Conservation (phyloP, 2,113 vertebrate species). For the Macrotis lagotis region DNA sequence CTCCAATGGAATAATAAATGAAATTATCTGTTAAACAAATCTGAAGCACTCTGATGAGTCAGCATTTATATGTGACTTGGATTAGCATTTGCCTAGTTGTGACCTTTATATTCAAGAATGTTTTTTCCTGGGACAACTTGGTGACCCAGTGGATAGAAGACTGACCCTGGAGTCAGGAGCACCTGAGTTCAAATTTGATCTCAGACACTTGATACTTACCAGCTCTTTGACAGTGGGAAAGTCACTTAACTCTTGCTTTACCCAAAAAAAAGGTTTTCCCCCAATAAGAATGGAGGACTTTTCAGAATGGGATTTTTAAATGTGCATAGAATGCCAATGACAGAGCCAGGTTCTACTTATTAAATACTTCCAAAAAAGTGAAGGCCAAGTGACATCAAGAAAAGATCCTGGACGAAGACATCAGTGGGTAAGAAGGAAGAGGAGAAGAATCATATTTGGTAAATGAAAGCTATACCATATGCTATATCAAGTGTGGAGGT, state of each 20-base stretch:
- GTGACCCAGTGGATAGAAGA: no score
- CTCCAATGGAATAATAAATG: not conserved
- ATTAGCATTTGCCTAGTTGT: not conserved
- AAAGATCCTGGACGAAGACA: not conserved
- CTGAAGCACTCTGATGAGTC: not conserved
- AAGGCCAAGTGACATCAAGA: not conserved
- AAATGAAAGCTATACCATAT: constrained; percentile 3
- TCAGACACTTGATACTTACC: no score
- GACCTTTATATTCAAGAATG: constrained; percentile 2
- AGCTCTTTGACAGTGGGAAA: no score
- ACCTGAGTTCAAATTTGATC: no score
- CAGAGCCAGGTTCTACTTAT: not conserved
- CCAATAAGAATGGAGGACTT: constrained; percentile 6
- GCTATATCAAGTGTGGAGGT: not conserved
- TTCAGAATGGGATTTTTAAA: constrained; percentile 42
- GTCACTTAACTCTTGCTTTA: no score
- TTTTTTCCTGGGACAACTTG: no score
- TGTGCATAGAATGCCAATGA: not conserved
- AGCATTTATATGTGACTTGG: not conserved
- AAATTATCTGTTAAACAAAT: not conserved
- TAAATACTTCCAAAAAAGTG: not conserved
- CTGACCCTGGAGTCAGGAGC: no score
- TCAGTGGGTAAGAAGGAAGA: not conserved
- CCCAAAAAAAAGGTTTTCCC: no score
- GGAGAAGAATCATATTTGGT: not conserved